Evolutionary conservation across 2,888 invertebrate species (phyloP).

Genomic region (Lathronympha strigana): DNA sequence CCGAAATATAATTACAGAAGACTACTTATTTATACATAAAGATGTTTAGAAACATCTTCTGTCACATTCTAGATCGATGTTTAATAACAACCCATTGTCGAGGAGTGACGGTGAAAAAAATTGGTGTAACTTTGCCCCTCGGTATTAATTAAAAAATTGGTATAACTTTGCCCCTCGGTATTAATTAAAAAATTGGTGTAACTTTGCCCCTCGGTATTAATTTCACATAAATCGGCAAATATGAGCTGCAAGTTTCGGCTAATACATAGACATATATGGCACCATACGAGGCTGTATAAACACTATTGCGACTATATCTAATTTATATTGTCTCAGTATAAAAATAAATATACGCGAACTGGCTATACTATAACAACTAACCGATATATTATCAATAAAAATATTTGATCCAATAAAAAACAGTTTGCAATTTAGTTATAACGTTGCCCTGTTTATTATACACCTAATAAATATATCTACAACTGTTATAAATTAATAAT

Average conservation of each 20-base stretch:
- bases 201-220: too few relatives aligned
- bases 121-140: not conserved
- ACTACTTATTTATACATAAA: too few relatives aligned
- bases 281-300: not conserved
- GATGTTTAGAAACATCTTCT: too few relatives aligned
- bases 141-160: not conserved
- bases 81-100: too few relatives aligned
- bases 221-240: too few relatives aligned
- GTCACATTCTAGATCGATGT: too few relatives aligned
- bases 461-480: too few relatives aligned
- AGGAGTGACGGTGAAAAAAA: too few relatives aligned
- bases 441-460: not conserved
- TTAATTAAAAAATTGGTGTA: too few relatives aligned
- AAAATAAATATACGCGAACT: conserved; percentile 5
- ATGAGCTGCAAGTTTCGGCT: too few relatives aligned
- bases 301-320: not conserved
- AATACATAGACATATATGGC: conserved; percentile 9
- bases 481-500: too few relatives aligned
- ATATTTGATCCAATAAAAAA: conserved; percentile 2
- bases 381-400: not conserved
- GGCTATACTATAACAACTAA: not conserved
- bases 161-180: not conserved
- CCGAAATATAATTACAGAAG: too few relatives aligned
- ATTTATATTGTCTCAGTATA: conserved; percentile 1
- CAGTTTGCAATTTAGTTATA: not conserved